These are phyloP conservation scores for Caerostris extrusa DNA, from an alignment of 1,140 invertebrate species.

Conservation along the genomic window DNA sequence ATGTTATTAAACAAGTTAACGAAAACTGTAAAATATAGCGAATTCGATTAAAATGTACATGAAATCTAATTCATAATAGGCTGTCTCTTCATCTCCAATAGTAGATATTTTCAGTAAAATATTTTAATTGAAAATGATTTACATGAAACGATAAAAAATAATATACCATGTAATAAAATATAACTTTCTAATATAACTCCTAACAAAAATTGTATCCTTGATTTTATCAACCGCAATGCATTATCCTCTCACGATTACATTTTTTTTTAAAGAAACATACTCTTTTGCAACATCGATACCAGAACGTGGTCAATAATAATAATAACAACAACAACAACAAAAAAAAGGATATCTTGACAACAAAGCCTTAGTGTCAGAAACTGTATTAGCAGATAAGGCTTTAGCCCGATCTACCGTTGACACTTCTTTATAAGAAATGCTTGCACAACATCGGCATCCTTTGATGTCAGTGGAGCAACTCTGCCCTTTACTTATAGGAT, in stretches of 20 bases:
- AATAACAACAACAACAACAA: background rate
- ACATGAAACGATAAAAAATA: no score
- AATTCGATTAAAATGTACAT: no score
- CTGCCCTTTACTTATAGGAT: background rate
- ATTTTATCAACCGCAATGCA: background rate
- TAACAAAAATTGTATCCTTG: background rate
- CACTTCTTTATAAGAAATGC: background rate
- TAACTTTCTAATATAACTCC: no score
- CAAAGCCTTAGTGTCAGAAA: slow-evolving; percentile 37
- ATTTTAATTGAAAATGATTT: no score
- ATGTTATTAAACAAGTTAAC: no score
- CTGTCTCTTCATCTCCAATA: no score
- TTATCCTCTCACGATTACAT: background rate
- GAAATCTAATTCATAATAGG: no score
- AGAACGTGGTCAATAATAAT: background rate
- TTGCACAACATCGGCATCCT: slow-evolving; percentile 1
- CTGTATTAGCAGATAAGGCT: slow-evolving; percentile 44
- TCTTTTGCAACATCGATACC: background rate
- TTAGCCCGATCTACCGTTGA: background rate
- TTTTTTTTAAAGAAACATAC: background rate
- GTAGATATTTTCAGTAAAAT: no score
- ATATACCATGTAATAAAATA: no score
- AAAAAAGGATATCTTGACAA: background rate
- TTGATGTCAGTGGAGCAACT: slow-evolving; percentile 21
- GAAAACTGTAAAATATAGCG: no score